Evolutionary conservation across 2,888 invertebrate genomes (phyloP).

Genomic region (Nomada hirtipes): DNA sequence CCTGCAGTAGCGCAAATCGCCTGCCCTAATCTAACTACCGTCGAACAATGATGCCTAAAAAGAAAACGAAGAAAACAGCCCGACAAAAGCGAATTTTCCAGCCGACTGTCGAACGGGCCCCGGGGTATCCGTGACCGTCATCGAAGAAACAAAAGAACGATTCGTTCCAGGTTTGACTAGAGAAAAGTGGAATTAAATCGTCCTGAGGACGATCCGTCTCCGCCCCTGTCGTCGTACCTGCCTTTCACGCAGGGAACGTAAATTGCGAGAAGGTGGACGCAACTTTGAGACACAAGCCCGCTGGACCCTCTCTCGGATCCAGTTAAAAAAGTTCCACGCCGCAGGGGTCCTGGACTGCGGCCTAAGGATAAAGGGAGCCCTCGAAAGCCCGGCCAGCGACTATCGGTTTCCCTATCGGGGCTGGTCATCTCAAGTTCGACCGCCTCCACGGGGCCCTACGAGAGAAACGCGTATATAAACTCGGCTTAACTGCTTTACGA

Average conservation of each 20-base stretch:
- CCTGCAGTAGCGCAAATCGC: no score
- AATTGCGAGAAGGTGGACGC: conserved; percentile 50
- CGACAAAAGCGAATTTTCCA: not conserved
- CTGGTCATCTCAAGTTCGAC: conserved; percentile 78
- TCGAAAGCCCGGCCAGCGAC: conserved; percentile 72
- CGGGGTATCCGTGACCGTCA: not conserved
- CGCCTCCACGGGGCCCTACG: conserved; percentile 71
- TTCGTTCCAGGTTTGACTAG: conserved; percentile 19
- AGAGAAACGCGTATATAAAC: conserved; percentile 78
- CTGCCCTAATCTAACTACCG: no score
- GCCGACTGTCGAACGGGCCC: no score
- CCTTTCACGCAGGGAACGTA: conserved; percentile 28
- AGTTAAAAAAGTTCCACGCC: conserved; percentile 70
- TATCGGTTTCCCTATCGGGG: conserved; percentile 82
- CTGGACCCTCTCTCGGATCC: conserved; percentile 49
- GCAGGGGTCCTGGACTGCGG: conserved; percentile 72
- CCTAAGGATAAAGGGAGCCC: conserved; percentile 65
- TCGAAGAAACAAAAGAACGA: conserved; percentile 39
- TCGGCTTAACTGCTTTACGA: conserved; percentile 83
- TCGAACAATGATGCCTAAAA: not conserved
- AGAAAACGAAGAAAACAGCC: not conserved
- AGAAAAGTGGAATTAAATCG: conserved; percentile 51
- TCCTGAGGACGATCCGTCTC: conserved; percentile 38
- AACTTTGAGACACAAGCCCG: conserved; percentile 62
- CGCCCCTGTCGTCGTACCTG: conserved; percentile 36